phyloP scores from a whole-genome alignment of 2,113 vertebrate species.

The Clarias macrocephalus region DNA sequence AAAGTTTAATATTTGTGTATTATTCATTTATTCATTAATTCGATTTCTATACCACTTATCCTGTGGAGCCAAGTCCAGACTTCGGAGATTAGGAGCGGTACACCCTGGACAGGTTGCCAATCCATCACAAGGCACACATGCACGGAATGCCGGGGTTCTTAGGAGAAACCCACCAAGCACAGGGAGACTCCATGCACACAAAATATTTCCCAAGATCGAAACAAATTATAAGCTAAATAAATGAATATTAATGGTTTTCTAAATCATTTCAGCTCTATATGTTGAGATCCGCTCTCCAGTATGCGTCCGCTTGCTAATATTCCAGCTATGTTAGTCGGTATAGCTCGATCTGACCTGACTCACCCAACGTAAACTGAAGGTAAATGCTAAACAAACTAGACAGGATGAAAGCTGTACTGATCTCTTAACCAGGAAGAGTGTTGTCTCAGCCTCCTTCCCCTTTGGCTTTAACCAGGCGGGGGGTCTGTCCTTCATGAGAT shows the following conservation, averaged over 20 bases:
- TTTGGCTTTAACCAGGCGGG: not conserved
- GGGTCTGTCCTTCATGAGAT: constrained; percentile 36
- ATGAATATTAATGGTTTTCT: constrained; percentile 4
- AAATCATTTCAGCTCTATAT: constrained; percentile 5
- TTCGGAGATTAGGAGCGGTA: too few species aligned
- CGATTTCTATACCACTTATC: too few species aligned
- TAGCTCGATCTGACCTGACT: constrained; percentile 33
- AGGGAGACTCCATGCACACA: not conserved
- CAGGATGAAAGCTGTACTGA: constrained; percentile 13
- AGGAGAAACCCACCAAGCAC: too few species aligned
- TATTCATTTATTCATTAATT: not conserved
- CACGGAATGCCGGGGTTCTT: too few species aligned
- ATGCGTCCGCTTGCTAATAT: constrained; percentile 52
- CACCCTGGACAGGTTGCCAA: too few species aligned
- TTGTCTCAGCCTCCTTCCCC: constrained; percentile 17
- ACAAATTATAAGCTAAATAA: too few species aligned
- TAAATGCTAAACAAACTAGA: constrained; percentile 12
- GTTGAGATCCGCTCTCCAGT: constrained; percentile 31
- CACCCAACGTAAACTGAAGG: not conserved
- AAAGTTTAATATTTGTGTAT: not conserved
- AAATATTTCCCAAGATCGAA: too few species aligned
- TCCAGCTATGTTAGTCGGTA: constrained; percentile 55
- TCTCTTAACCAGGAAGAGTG: constrained; percentile 14
- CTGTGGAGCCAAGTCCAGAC: too few species aligned
- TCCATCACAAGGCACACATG: too few species aligned